Percentiles rank a stretch among this genome's conserved stretches.
These are phyloP conservation scores for Cricetomys ansorgei DNA, from an alignment of 2,113 vertebrate genomes.

Conservation along the genomic window DNA sequence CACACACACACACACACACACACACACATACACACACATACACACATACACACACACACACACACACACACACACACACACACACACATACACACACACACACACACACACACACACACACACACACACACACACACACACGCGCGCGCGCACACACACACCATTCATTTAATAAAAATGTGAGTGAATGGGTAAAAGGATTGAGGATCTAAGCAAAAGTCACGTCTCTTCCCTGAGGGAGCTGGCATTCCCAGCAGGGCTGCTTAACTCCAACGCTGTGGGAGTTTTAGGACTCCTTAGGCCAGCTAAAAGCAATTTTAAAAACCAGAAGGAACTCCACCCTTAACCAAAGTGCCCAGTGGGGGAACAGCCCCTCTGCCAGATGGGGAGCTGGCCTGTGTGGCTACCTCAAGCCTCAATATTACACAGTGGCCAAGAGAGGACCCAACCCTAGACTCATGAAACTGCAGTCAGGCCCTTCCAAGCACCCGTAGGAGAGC, in stretches of 20 bases:
- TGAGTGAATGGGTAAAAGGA: not conserved
- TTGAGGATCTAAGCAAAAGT: not conserved
- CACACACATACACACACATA: not conserved
- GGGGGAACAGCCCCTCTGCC: not conserved
- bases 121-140: not conserved
- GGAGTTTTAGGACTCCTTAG: constrained; percentile 15
- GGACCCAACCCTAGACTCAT: not conserved
- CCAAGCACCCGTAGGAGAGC: not conserved
- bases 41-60: not conserved
- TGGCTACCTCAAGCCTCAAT: not conserved
- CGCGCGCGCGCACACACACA: no score
- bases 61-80: not conserved
- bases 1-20: not conserved
- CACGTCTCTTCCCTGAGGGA: not conserved
- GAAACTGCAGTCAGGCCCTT: not conserved
- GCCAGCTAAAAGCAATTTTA: not conserved
- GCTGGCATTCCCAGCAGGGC: not conserved
- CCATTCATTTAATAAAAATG: not conserved
- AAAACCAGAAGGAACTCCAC: not conserved
- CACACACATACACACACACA: not conserved
- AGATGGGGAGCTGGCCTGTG: not conserved
- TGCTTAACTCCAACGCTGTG: not conserved
- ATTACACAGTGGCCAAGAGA: not conserved
- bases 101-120: not conserved
- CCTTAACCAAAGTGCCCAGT: not conserved